Percentiles rank a stretch among this genome's conserved stretches.
Evolutionary conservation across 2,113 vertebrate genomes (phyloP).

Genomic region (Sinocyclocheilus maitianheensis): DNA sequence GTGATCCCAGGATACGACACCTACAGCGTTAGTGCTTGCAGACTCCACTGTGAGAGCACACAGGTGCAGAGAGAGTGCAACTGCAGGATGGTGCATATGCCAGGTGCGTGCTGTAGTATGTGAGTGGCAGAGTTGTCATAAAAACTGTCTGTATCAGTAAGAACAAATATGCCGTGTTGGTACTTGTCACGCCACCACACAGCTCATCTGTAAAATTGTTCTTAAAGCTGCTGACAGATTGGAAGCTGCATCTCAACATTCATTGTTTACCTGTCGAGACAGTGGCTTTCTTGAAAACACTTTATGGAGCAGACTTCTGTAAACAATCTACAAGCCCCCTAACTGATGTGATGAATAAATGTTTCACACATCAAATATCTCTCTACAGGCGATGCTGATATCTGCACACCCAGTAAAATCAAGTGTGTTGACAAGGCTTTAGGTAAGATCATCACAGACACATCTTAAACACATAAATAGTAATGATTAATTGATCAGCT

Average conservation of each 20-base stretch:
- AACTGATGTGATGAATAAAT: neutral
- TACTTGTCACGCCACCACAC: neutral
- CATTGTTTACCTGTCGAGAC: constrained; percentile 21
- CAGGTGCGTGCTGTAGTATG: constrained; percentile 75
- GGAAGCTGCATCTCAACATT: constrained; percentile 32
- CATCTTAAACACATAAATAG: constrained; percentile 12
- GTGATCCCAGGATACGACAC: constrained; percentile 89
- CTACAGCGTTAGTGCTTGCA: constrained; percentile 95
- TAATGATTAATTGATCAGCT: neutral
- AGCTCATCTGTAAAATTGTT: constrained; percentile 38
- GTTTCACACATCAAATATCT: constrained; percentile 32
- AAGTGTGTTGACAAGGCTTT: constrained; percentile 92
- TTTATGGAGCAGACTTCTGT: constrained; percentile 17
- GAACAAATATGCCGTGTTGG: neutral
- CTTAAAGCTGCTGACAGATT: constrained; percentile 26
- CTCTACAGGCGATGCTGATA: constrained; percentile 86
- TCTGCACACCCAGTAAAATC: constrained; percentile 95
- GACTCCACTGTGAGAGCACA: constrained; percentile 92
- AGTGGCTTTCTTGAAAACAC: constrained; percentile 35
- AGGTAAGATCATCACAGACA: constrained; percentile 75
- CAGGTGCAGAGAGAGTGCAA: constrained; percentile 87
- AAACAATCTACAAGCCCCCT: constrained; percentile 6
- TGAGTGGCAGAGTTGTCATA: constrained; percentile 13
- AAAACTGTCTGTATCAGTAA: neutral
- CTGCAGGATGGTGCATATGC: constrained; percentile 99